These are phyloP conservation scores for Drosophila paracracens DNA, from an alignment of 2,888 invertebrate species.

Conservation along the genomic window DNA sequence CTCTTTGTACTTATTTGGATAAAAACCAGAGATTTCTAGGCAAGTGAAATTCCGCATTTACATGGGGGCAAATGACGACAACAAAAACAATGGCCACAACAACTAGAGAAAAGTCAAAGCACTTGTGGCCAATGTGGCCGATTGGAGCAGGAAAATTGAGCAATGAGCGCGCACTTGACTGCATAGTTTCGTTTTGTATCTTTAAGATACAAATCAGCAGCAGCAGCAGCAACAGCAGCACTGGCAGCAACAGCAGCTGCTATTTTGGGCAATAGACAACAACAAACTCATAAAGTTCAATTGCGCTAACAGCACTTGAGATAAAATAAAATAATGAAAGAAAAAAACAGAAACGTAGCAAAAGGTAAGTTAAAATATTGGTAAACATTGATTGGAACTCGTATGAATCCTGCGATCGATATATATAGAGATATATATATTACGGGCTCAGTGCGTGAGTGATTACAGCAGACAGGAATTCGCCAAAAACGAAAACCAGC, in stretches of 20 bases:
- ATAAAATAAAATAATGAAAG: constrained; percentile 20
- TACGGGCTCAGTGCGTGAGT: constrained; percentile 13
- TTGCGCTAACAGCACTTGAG: constrained; percentile 60
- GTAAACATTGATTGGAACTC: constrained; percentile 23
- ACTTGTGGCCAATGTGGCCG: constrained; percentile 48
- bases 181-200: constrained; percentile 52
- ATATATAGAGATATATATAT: constrained; percentile 16
- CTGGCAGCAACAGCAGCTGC: constrained; percentile 27
- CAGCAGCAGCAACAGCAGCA: constrained; percentile 30
- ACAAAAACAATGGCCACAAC: constrained; percentile 13
- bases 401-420: background rate
- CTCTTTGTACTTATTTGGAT: constrained; percentile 39
- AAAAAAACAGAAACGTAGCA: constrained; percentile 12
- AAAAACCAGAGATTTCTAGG: constrained; percentile 30
- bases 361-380: constrained; percentile 31
- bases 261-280: constrained; percentile 60
- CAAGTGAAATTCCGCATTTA: constrained; percentile 62
- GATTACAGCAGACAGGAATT: constrained; percentile 32
- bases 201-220: constrained; percentile 60
- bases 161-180: constrained; percentile 67
- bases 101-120: constrained; percentile 48
- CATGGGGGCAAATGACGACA: constrained; percentile 28
- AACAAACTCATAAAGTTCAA: constrained; percentile 67
- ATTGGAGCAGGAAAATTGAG: constrained; percentile 71
- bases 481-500: constrained; percentile 28